Conservation (phyloP, 1,140 invertebrate species). For the Rhizoglyphus robini region DNA sequence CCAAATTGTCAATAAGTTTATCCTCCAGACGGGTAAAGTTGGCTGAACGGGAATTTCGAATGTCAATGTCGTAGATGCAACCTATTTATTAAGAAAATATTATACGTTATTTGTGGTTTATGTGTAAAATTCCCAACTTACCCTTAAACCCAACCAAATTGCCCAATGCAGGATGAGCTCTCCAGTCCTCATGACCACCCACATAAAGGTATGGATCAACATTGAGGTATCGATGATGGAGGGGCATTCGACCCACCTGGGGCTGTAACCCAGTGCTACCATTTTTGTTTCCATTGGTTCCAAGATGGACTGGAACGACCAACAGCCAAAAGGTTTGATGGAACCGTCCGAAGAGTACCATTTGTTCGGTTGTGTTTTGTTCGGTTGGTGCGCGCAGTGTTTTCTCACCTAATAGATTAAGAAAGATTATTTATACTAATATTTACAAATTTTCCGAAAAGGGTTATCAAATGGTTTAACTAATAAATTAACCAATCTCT, state of each 20-base stretch:
- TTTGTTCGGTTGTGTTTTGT: constrained; percentile 13
- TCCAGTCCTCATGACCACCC: constrained; percentile 9
- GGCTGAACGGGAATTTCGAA: neutral
- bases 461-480: neutral
- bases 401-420: neutral
- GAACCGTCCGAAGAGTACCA: constrained; percentile 12
- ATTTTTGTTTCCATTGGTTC: neutral
- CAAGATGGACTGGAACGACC: neutral
- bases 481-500: neutral
- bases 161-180: neutral
- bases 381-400: neutral
- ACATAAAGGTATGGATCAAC: constrained; percentile 17
- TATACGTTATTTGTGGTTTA: neutral
- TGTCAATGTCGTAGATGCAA: constrained; percentile 19
- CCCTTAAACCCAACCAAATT: constrained; percentile 14
- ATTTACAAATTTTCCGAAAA: too few species aligned
- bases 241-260: neutral
- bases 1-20: neutral
- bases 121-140: neutral
- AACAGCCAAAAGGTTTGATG: constrained; percentile 13
- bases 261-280: neutral
- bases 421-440: neutral
- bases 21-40: neutral
- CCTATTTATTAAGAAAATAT: neutral
- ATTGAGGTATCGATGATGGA: neutral